These are phyloP conservation scores for Eupeodes latifasciatus DNA, from an alignment of 2,888 invertebrate genomes.

Conservation along the genomic window DNA sequence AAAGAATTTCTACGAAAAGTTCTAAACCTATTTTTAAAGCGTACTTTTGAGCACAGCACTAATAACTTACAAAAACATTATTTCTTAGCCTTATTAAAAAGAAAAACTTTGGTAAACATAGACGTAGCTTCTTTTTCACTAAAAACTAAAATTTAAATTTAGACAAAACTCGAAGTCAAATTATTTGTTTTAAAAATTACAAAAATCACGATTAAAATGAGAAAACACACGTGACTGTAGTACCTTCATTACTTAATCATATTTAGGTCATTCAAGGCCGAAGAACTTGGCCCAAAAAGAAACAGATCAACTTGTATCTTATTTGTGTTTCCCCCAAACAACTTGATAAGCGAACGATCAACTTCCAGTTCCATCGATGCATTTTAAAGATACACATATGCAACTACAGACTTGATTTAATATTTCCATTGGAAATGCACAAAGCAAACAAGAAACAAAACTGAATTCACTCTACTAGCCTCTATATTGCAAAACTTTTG, in stretches of 20 bases:
- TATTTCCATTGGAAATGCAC: conserved; percentile 1
- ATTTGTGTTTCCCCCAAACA: background rate
- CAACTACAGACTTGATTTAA: background rate
- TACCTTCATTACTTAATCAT: background rate
- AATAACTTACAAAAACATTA: too few relatives aligned
- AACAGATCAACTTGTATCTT: background rate
- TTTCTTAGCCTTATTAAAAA: too few relatives aligned
- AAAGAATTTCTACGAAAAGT: too few relatives aligned
- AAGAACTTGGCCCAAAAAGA: background rate
- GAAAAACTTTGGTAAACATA: too few relatives aligned
- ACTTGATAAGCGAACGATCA: conserved; percentile 8
- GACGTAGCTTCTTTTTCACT: too few relatives aligned
- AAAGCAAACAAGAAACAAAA: conserved; percentile 26
- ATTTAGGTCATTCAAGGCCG: conserved; percentile 1
- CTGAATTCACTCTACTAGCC: conserved; percentile 27
- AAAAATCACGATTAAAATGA: too few relatives aligned
- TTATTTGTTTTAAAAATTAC: too few relatives aligned
- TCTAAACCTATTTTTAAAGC: too few relatives aligned
- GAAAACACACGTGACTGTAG: too few relatives aligned
- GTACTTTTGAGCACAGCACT: too few relatives aligned
- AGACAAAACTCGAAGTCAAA: too few relatives aligned
- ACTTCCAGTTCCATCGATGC: conserved; percentile 38
- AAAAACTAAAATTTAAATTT: too few relatives aligned
- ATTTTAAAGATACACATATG: background rate
- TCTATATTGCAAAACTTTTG: conserved; percentile 56